Evolutionary conservation across 2,888 invertebrate genomes (phyloP).

Genomic region (Heteropelma amictum): DNA sequence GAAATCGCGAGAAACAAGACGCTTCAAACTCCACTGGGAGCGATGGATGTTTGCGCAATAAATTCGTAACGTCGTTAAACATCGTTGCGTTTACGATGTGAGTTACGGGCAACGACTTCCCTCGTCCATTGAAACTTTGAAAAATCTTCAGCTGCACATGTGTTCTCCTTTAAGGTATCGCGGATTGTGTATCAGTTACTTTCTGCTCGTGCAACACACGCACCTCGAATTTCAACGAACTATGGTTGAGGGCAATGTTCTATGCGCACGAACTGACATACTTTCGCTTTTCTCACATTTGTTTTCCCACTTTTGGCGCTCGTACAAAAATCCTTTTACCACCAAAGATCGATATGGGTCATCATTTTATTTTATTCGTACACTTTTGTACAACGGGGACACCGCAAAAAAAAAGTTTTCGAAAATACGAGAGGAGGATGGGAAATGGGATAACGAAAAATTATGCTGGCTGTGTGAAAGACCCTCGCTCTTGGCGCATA

Average conservation of each 20-base stretch:
- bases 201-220: not conserved
- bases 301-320: not conserved
- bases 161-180: constrained; percentile 13
- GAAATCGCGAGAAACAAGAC: not conserved
- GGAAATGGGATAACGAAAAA: constrained; percentile 3
- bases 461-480: not conserved
- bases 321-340: too few species aligned
- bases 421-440: constrained; percentile 2
- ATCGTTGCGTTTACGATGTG: constrained; percentile 9
- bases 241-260: constrained; percentile 1
- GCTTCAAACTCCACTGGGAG: not conserved
- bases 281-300: constrained; percentile 36
- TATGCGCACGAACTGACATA: constrained; percentile 17
- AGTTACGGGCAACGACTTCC: constrained; percentile 18
- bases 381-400: too few species aligned
- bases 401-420: too few species aligned
- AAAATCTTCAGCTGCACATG: constrained; percentile 12
- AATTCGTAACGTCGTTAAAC: constrained; percentile 8
- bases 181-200: not conserved
- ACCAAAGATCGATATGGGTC: too few species aligned
- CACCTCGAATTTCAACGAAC: too few species aligned
- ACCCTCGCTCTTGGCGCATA: not conserved
- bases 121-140: not conserved
- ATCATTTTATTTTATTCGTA: too few species aligned
- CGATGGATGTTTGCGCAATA: constrained; percentile 24